Evolutionary conservation across 1,140 invertebrate genomes (phyloP).

Genomic region (Arctopsyche grandis): DNA sequence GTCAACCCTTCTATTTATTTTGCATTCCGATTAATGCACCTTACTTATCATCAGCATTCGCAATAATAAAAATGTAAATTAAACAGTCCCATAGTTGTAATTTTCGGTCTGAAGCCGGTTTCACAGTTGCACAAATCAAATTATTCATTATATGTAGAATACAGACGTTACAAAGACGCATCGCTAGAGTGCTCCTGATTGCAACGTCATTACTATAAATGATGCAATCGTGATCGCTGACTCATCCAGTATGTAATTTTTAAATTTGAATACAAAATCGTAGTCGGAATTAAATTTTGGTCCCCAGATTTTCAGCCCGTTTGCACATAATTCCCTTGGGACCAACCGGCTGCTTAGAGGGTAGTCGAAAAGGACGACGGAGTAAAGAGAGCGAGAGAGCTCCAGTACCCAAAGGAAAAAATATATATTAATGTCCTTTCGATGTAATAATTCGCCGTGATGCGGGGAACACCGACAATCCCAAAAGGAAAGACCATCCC

Average conservation of each 20-base stretch:
- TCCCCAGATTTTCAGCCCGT: slow-evolving; percentile 39
- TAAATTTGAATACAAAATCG: slow-evolving; percentile 54
- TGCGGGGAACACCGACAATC: background rate
- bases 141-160: too few relatives aligned
- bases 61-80: background rate
- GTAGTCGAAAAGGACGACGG: background rate
- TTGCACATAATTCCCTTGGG: slow-evolving; percentile 35
- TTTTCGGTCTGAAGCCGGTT: too few relatives aligned
- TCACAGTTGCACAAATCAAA: too few relatives aligned
- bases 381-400: background rate
- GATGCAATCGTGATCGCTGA: slow-evolving; percentile 48
- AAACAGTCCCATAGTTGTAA: too few relatives aligned
- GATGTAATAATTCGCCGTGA: slow-evolving; percentile 33
- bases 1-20: slow-evolving; percentile 1
- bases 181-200: too few relatives aligned
- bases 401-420: background rate
- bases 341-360: slow-evolving; percentile 13
- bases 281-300: slow-evolving; percentile 44
- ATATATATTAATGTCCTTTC: slow-evolving; percentile 38
- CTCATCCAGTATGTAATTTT: slow-evolving; percentile 53
- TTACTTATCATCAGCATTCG: background rate
- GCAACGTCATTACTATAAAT: background rate
- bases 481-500: background rate
- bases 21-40: slow-evolving; percentile 5
- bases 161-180: too few relatives aligned